Conservation (phyloP, 2,888 invertebrate species). For the Catocala nupta region DNA sequence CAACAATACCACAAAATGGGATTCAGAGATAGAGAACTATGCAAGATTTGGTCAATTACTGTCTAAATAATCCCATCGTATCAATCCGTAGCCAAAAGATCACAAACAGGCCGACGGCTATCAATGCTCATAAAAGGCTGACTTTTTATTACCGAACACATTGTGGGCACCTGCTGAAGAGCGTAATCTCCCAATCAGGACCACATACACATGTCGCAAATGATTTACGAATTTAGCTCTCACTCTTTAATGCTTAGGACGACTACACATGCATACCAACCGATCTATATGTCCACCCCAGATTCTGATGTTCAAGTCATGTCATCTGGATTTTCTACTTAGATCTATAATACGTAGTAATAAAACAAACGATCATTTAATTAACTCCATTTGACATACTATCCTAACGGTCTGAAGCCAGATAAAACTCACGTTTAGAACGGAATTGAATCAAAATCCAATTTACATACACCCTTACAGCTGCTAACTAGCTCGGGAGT, state of each 20-base stretch:
- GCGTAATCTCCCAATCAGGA: constrained; percentile 67
- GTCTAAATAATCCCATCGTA: constrained; percentile 47
- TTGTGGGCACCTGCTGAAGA: constrained; percentile 73
- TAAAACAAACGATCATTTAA: no score
- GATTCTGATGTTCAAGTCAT: no score
- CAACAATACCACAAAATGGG: no score
- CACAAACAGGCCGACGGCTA: constrained; percentile 57
- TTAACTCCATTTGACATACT: no score
- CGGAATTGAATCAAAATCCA: constrained; percentile 16
- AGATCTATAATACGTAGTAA: neutral
- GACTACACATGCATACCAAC: neutral
- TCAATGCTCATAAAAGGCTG: constrained; percentile 71
- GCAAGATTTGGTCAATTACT: constrained; percentile 19
- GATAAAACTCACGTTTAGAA: neutral
- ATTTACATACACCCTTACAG: constrained; percentile 58
- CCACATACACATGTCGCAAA: constrained; percentile 80
- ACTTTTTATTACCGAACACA: constrained; percentile 73
- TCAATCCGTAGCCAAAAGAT: constrained; percentile 53
- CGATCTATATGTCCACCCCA: no score
- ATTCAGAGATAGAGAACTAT: no score
- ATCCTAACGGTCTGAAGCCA: no score
- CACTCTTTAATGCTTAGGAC: constrained; percentile 33
- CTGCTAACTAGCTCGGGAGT: constrained; percentile 78
- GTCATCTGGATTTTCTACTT: neutral
- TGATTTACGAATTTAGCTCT: constrained; percentile 75